Evolutionary conservation across 2,888 invertebrate genomes (phyloP), one percentile per base, ranked within the genome.

Genomic region (Acrobasis consociella): DNA sequence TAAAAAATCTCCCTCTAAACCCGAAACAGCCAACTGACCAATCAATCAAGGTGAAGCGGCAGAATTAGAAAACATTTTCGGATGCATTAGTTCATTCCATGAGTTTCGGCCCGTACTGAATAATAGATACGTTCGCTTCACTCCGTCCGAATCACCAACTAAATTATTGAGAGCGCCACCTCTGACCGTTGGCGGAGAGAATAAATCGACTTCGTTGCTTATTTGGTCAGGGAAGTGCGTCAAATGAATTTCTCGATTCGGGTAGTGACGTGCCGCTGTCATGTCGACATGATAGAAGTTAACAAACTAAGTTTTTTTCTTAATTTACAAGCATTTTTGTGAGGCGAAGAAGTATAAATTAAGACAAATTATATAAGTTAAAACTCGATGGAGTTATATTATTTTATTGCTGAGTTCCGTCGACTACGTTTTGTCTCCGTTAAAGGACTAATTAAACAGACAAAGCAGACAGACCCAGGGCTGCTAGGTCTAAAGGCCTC

Each of bases 161-260:
- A 88, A 89, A 90, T 90, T 89, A 90, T 90, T 87, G 82, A 89
- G 75, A 75, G 76, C 74, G 71, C 80, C 78, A 78, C 81, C 78
- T 78, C 82, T 80, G 81, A 77, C 81, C 80, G 73, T 67, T 67
- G 69, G 75, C 64, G 67, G 69, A 72, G 74, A 73, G 74, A 75
- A 84, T 85, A 84, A 85, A 86, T 85, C 76, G 80, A 77, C 74
- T 78, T 75, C 74, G 72, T 78, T 80, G 72, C 65, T 63, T 72
- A 68, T 71, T 72, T 70, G 65, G 67, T 61, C 63, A 65, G 64
- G 58, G 50, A 62, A 64, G 62, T 50, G 46, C 39, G 62, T 64
- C 66, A 65, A 70, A 70, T 67, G 66, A 69, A 71, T 68, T 50
- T 67, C 31, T 46, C 9, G 16, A 17, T 16, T 56, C 3, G 9